Evolutionary conservation across 1,140 invertebrate genomes (phyloP).

Genomic region (Augochlora pura): DNA sequence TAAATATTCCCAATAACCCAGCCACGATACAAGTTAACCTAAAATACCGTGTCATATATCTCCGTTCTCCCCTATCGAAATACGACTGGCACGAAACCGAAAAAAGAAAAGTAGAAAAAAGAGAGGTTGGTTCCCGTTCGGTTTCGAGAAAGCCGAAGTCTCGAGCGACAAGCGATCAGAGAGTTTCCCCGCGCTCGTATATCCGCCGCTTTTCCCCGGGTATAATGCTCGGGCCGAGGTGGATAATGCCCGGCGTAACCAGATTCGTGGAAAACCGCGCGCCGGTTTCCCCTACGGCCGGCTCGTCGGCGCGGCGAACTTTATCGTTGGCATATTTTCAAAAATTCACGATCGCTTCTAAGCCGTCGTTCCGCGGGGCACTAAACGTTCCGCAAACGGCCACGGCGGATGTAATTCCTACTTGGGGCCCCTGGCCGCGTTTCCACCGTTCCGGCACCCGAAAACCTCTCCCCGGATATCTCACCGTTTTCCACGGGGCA

Average conservation of each 20-base stretch:
- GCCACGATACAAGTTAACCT: no score
- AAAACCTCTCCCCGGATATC: constrained; percentile 56
- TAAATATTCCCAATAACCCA: no score
- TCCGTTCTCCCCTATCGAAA: not conserved
- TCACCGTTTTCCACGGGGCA: constrained; percentile 55
- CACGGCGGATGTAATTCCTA: constrained; percentile 45
- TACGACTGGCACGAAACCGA: not conserved
- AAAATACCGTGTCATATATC: no score
- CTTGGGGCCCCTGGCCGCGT: constrained; percentile 38
- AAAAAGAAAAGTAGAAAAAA: not conserved
- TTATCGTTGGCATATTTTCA: constrained; percentile 61
- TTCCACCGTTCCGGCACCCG: constrained; percentile 25
- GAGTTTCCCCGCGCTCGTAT: constrained; percentile 9
- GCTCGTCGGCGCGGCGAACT: constrained; percentile 17
- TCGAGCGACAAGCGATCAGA: constrained; percentile 16
- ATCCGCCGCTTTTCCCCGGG: not conserved
- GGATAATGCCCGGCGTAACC: constrained; percentile 32
- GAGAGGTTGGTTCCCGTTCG: constrained; percentile 19
- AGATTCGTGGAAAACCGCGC: constrained; percentile 40
- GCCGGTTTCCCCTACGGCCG: constrained; percentile 21
- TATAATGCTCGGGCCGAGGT: constrained; percentile 15
- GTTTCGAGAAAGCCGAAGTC: constrained; percentile 22
- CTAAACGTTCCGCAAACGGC: constrained; percentile 60
- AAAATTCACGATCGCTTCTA: constrained; percentile 58
- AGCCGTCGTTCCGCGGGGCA: constrained; percentile 55